A percentile compares a stretch with the other conserved stretches of the same genome.
Evolutionary conservation across 2,113 vertebrate species (phyloP).

Genomic region (Brachyhypopomus gauderio): DNA sequence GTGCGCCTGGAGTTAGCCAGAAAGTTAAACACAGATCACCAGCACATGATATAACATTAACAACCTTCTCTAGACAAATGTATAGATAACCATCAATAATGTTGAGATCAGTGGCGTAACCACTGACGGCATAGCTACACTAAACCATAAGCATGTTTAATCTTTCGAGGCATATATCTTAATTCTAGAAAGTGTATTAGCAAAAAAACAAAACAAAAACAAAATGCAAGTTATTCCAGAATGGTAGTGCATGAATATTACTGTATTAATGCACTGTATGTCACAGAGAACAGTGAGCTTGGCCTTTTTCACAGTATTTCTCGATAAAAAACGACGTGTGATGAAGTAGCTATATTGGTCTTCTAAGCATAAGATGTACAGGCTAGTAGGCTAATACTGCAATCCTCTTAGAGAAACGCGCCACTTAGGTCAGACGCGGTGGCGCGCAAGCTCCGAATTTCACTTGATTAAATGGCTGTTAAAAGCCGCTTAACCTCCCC

Average conservation of each 20-base stretch:
- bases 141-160: too few species aligned
- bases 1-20: too few species aligned
- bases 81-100: too few species aligned
- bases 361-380: slow-evolving; percentile 17
- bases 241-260: not conserved
- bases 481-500: slow-evolving; percentile 74
- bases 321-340: slow-evolving; percentile 12
- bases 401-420: slow-evolving; percentile 66
- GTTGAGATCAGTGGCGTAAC: too few species aligned
- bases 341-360: slow-evolving; percentile 18
- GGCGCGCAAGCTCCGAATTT: slow-evolving; percentile 54
- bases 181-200: not conserved
- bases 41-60: too few species aligned
- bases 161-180: too few species aligned
- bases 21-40: too few species aligned
- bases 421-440: slow-evolving; percentile 58
- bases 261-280: not conserved
- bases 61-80: too few species aligned
- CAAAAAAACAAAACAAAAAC: not conserved
- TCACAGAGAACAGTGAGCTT: not conserved
- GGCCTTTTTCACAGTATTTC: not conserved
- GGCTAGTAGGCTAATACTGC: slow-evolving; percentile 42
- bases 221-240: not conserved
- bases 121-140: too few species aligned
- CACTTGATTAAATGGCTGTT: slow-evolving; percentile 79